Base-by-base conservation (phyloP, 2,888 invertebrate genomes). In the Alsophila aescularia region DNA sequence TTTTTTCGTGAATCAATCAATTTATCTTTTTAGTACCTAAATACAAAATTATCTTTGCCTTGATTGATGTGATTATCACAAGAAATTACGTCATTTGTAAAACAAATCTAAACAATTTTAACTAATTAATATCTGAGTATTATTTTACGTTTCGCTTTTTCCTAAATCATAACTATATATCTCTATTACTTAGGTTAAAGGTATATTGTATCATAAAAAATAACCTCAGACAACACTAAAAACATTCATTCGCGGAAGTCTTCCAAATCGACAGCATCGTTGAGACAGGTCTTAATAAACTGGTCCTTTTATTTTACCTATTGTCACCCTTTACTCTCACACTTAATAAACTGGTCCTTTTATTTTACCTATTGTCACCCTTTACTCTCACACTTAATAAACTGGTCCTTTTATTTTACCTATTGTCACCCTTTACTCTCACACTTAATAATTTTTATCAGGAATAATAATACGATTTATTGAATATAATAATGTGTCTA, bases 201-300 rank as follows among this genome's bases (percentile, higher is more conserved):
- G n/a, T n/a, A 24, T 24, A 24, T 7, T 32, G 13, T 32, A n/a
- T n/a, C 13, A 32, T n/a, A 24, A 21, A 21, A 10, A 42, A 32
- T 32, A 42, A 42, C 18, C 31, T 31, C 16, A 32, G 42, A 32
- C 42, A 42, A 42, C 31, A 31, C n/a, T 12, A 42, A 32, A 42
- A 12, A 18, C 9, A 31, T 18, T 18, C 4, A 16, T 18, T 18
- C 13, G 32, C 31, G 42, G 42, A 42, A 42, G 32, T 18, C 31
- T 14, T 7, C 10, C 4, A 36, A n/a, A 36, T 4, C n/a, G 16
- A 36, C 16, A 10, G 9, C 3, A 10, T 36, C 16, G 2, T n/a
- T 15, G 10, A 16, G n/a, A n/a, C n/a, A n/a, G 36, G 16, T 36
- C 36, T 36, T 16, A 7, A 9, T 9, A 6, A 10, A 36, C 16